Percentiles rank a stretch among this genome's conserved stretches.
phyloP scores from a whole-genome alignment of 2,113 vertebrate genomes.

The Tonatia bakeri region DNA sequence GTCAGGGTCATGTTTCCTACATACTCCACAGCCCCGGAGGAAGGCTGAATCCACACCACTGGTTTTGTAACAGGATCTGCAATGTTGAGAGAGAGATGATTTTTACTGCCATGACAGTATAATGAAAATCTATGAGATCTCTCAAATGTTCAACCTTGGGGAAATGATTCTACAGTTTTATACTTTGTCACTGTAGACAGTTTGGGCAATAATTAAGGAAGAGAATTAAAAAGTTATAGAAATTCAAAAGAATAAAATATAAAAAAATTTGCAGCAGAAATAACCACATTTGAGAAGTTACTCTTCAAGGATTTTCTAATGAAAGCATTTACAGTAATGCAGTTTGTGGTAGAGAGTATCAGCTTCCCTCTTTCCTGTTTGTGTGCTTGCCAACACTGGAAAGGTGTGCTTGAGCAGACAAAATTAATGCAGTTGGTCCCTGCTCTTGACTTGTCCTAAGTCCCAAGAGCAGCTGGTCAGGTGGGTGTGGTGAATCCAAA shows the following conservation, averaged over 20 bases:
- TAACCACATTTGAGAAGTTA: background rate
- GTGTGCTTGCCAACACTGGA: background rate
- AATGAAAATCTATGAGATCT: background rate
- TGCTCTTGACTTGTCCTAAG: background rate
- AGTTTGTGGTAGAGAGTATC: background rate
- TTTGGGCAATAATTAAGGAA: background rate
- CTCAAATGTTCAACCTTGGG: background rate
- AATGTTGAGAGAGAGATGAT: slow-evolving; percentile 22
- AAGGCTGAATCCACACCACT: slow-evolving; percentile 74
- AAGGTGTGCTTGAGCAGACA: background rate
- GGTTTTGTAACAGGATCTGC: slow-evolving; percentile 83
- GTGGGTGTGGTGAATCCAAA: background rate
- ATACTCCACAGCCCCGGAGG: slow-evolving; percentile 81
- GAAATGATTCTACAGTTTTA: background rate
- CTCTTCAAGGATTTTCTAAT: background rate
- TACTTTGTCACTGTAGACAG: background rate
- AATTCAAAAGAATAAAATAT: slow-evolving; percentile 17
- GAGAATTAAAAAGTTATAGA: background rate
- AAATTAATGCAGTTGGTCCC: background rate
- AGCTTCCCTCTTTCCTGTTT: background rate
- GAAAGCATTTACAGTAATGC: background rate
- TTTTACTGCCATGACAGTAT: background rate
- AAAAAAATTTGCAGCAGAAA: background rate
- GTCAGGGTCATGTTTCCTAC: slow-evolving; percentile 83
- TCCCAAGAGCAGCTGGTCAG: background rate